Base-by-base conservation (phyloP, 2,113 vertebrate species). In the Cricetomys ansorgei region DNA sequence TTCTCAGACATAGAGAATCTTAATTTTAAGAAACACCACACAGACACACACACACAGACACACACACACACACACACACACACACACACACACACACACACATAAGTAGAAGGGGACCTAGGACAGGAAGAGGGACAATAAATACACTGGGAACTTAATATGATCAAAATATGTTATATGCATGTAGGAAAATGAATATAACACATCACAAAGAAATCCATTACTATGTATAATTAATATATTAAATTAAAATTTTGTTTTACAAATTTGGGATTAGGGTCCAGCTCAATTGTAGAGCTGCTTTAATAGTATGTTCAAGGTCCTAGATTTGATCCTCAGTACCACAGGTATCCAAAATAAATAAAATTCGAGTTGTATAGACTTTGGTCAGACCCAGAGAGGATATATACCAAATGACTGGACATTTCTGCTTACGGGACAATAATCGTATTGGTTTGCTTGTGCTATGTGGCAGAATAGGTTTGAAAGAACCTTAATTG, bases 401-500 rank as follows among this genome's bases (percentile, higher is more conserved):
- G 50, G 19, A 57, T 57, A 79, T 7, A 70, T 37, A 88, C 64
- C 27, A 40, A 91, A 50, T 34, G n/a, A 65, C n/a, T 55, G 43
- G 69, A 45, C 4, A 64, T 94, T 91, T 91, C 57, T 95, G 76
- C 80, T 65, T 95, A 73, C 80, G 70, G 21, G 31, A 94, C 50
- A 85, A 19, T 16, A 88, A 85, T 81, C 34, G 19, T 76, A 53
- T 27, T 86, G 48, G 43, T 76, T 80, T 89, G 59, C 86, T 89
- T 62, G 27, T 89, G 72, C n/a, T 16, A 86, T 25, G n/a, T 57
- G 17, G 19, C 50, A 94, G 85, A 87, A 11, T 84, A 53, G 40
- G 25, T 86, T 87, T 95, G 53, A 95, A 72, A 59, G 25, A 92
- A 65, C 77, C 73, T 83, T 80, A 65, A 50, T 72, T 96, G 69